Conservation (phyloP, 2,797 vertebrate genomes). For the Poecile montanus region DNA sequence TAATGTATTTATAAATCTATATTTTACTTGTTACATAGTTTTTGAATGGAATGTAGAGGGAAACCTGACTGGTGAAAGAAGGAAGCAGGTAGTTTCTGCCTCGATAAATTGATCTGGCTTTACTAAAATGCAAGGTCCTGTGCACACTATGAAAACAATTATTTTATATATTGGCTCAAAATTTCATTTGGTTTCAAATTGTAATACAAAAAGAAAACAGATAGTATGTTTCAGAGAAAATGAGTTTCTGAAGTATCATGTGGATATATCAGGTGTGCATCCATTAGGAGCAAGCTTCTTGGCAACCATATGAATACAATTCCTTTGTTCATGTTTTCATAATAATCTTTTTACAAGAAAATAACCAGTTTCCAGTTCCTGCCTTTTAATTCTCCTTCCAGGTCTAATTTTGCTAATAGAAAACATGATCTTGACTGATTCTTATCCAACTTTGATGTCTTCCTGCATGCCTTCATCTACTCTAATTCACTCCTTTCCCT, state of each 20-base stretch:
- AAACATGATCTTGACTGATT: neutral
- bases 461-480: neutral
- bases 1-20: neutral
- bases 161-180: neutral
- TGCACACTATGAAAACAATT: neutral
- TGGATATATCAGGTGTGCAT: neutral
- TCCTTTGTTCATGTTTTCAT: neutral
- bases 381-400: neutral
- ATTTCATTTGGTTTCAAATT: neutral
- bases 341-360: neutral
- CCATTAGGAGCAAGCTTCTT: neutral
- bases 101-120: neutral
- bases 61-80: neutral
- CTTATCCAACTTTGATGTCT: neutral
- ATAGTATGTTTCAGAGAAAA: neutral
- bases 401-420: neutral
- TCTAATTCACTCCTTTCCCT: neutral
- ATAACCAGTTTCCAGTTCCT: neutral
- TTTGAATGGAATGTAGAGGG: neutral
- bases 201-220: neutral
- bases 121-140: neutral
- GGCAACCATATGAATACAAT: accelerated
- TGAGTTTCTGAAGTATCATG: neutral
- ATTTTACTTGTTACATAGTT: neutral
- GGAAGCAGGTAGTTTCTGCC: neutral